Percentiles rank a stretch among this genome's conserved stretches.
phyloP scores from a whole-genome alignment of 2,888 invertebrate genomes.

The Andrena chrysosceles region DNA sequence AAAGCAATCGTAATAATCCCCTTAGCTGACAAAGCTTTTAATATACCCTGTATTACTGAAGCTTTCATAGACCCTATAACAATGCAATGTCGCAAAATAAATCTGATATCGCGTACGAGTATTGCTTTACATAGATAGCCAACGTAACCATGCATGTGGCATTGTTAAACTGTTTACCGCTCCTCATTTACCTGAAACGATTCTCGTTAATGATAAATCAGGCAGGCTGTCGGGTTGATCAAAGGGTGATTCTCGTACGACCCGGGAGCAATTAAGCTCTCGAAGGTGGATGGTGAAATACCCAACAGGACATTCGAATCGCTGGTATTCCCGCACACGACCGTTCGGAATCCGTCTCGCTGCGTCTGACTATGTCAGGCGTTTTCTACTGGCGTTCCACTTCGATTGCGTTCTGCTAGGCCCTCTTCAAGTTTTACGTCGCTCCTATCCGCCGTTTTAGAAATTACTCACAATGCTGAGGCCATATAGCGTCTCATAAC shows the following conservation, averaged over 20 bases:
- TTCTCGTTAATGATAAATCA: slow-evolving; percentile 48
- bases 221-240: slow-evolving; percentile 22
- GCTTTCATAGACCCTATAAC: no score
- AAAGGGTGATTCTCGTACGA: slow-evolving; percentile 40
- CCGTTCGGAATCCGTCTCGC: slow-evolving; percentile 23
- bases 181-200: slow-evolving; percentile 32
- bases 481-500: not conserved
- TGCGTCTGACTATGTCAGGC: slow-evolving; percentile 34
- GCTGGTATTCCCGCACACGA: slow-evolving; percentile 22
- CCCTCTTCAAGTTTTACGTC: not conserved
- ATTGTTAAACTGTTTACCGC: slow-evolving; percentile 5
- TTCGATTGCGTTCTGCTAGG: not conserved
- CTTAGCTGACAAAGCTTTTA: no score
- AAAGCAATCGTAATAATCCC: no score
- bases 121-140: not conserved
- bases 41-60: no score
- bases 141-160: not conserved
- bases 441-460: not conserved
- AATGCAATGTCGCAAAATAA: no score
- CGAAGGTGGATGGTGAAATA: slow-evolving; percentile 42
- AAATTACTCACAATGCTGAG: not conserved
- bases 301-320: slow-evolving; percentile 50
- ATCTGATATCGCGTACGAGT: not conserved
- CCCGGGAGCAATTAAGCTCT: slow-evolving; percentile 55
- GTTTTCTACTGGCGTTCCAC: slow-evolving; percentile 32